Evolutionary conservation across 2,113 vertebrate species (phyloP).

Genomic region (Pachypanchax playfairii): DNA sequence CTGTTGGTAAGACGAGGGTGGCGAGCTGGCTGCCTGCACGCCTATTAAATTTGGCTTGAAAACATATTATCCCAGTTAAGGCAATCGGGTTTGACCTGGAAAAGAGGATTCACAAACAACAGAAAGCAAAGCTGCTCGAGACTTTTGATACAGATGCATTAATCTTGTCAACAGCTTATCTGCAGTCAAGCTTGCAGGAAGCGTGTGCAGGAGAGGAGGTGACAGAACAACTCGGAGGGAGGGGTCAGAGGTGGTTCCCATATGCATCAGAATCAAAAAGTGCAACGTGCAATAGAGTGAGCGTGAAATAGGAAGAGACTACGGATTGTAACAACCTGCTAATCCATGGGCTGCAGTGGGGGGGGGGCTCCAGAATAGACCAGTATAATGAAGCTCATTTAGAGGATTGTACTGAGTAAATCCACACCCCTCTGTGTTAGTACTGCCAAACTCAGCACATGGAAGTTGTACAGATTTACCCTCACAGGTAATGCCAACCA

Average conservation of each 20-base stretch:
- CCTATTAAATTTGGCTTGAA: slow-evolving; percentile 67
- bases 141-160: slow-evolving; percentile 78
- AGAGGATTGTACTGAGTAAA: slow-evolving; percentile 71
- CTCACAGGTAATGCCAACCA: slow-evolving; percentile 61
- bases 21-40: slow-evolving; percentile 21
- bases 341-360: slow-evolving; percentile 55
- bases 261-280: slow-evolving; percentile 62
- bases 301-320: slow-evolving; percentile 48
- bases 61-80: slow-evolving; percentile 72
- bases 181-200: slow-evolving; percentile 63
- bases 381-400: slow-evolving; percentile 78
- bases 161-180: slow-evolving; percentile 77
- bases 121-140: slow-evolving; percentile 68
- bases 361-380: slow-evolving; percentile 41
- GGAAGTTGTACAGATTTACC: slow-evolving; percentile 57
- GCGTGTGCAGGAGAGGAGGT: slow-evolving; percentile 1
- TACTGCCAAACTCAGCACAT: slow-evolving; percentile 24
- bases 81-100: slow-evolving; percentile 76
- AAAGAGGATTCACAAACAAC: slow-evolving; percentile 69
- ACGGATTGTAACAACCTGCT: slow-evolving; percentile 59
- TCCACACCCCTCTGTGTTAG: slow-evolving; percentile 64
- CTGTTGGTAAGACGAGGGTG: slow-evolving; percentile 15
- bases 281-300: slow-evolving; percentile 63
- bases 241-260: slow-evolving; percentile 11
- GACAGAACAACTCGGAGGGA: not conserved